Evolutionary conservation across 2,888 invertebrate species (phyloP), one percentile per base, ranked within the genome.

Genomic region (Diachrysia chrysitis): DNA sequence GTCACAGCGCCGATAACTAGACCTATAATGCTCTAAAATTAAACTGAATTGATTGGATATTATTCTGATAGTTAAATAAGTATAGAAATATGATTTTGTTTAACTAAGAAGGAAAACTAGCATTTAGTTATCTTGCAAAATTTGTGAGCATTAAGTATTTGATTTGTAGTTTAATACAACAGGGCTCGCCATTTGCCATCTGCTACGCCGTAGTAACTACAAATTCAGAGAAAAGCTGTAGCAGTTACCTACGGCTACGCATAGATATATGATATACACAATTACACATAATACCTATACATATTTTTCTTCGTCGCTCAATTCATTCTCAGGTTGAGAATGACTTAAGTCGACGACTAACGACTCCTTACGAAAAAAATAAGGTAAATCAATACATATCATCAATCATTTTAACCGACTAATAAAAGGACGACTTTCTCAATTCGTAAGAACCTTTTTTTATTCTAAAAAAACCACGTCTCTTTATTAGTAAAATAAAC

Each of bases 131-230:
- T 35, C 14, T 37, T 3, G 16, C 4, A 37, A 37, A 16, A 2
- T 9, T 32, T 32, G 10, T 0, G 0, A 32, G 37, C 14, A 3
- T 37, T 16, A 14, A 14, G 10, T 37, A 14, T 16, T 37, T 37
- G 48, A 16, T 48, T 19, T 19, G 9, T 48, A 48, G 48, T 19
- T 3, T 19, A 16, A 2, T 48, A 17, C 19, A 2, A 48, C 46
- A 14, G 17, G 7, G 14, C 10, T 16, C 17, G 46, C 16, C 2
- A 48, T 19, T 19, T 19, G 0, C 12, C 2, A 21, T 21, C 48
- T 51, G 48, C 48, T 51, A 51, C 48, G 48, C 48, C 48, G 48
- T 51, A 51, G 48, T 4, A 19, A 12, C 10, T 51, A 51, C 48
- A 0, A 21, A 51, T 12, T 0, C 12, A 12, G 3, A 51, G 6